Base-by-base conservation (phyloP, 2,113 vertebrate genomes). In the Nettapus auritus region DNA sequence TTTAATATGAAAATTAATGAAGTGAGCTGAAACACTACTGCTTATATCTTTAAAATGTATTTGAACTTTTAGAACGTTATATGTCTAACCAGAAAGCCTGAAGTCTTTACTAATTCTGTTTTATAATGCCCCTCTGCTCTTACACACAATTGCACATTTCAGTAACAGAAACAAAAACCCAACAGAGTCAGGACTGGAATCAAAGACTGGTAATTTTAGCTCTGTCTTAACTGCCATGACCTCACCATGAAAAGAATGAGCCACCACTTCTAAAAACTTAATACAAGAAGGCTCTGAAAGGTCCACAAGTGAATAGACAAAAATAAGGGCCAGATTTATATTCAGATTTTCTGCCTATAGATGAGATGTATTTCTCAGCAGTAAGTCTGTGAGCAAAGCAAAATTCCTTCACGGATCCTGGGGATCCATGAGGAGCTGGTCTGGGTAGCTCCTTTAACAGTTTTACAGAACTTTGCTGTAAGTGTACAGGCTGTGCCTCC, bases 281-380 rank as follows among this genome's bases (percentile, higher is more conserved):
- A n/a, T 31, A n/a, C 12, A 55, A 62, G 28, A 83, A 44, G 7
- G 52, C 22, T 16, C 9, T 56, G 55, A 63, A 63, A 48, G 28
- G 23, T 66, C 50, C 55, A 15, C 2, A 1, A 13, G 26, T 69
- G 55, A 42, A 83, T 83, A 34, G 22, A 33, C 44, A 64, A 84
- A 79, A 86, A 17, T 5, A 31, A 59, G 26, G 18, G 7, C 8
- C 0, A 0, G n/a, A 55, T 66, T 57, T 44, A 56, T 14, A 2
- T 64, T 82, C 33, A 46, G 21, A 55, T 81, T 63, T 63, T 59
- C 31, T 59, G 9, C 26, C 40, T 46, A 8, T 48, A 69, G 68
- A 56, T 28, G 82, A 80, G 29, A 11, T 25, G 38, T 11, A 53
- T 62, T 67, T 78, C 36, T 56, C 44, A 60, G 7, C 19, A 69